A percentile compares a stretch with the other conserved stretches of the same genome.
These are phyloP conservation scores for Chrosomus eos DNA, from an alignment of 2,797 vertebrate species.

Conservation along the genomic window DNA sequence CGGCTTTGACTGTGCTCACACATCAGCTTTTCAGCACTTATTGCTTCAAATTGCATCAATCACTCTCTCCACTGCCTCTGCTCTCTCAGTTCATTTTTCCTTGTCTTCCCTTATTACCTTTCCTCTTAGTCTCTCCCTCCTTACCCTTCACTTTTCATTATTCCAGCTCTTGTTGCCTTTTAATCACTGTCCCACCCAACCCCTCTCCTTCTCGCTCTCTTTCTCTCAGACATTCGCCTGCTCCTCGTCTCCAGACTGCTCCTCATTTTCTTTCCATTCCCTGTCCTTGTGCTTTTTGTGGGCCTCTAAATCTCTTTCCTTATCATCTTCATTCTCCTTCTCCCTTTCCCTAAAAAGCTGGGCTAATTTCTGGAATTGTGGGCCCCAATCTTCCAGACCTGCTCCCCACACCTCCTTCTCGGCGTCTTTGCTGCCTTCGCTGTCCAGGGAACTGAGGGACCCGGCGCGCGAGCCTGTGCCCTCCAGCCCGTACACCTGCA, in stretches of 20 bases:
- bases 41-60: conserved; percentile 88
- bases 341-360: conserved; percentile 85
- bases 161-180: conserved; percentile 60
- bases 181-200: conserved; percentile 61
- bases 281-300: conserved; percentile 35
- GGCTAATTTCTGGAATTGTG: conserved; percentile 85
- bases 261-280: conserved; percentile 53
- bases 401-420: conserved; percentile 81
- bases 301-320: conserved; percentile 58
- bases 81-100: conserved; percentile 75
- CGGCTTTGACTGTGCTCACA: conserved; percentile 71
- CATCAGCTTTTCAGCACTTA: conserved; percentile 81
- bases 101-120: conserved; percentile 81
- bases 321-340: conserved; percentile 72
- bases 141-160: conserved; percentile 33
- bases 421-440: conserved; percentile 81
- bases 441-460: conserved; percentile 86
- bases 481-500: conserved; percentile 92
- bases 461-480: conserved; percentile 89
- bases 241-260: conserved; percentile 49
- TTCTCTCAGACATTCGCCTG: conserved; percentile 57
- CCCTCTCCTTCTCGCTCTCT: conserved; percentile 17
- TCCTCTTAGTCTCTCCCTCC: conserved; percentile 71
- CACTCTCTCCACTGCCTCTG: conserved; percentile 71
- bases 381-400: conserved; percentile 89